Evolutionary conservation across 2,113 vertebrate species (phyloP).

Genomic region (Globicephala melas): DNA sequence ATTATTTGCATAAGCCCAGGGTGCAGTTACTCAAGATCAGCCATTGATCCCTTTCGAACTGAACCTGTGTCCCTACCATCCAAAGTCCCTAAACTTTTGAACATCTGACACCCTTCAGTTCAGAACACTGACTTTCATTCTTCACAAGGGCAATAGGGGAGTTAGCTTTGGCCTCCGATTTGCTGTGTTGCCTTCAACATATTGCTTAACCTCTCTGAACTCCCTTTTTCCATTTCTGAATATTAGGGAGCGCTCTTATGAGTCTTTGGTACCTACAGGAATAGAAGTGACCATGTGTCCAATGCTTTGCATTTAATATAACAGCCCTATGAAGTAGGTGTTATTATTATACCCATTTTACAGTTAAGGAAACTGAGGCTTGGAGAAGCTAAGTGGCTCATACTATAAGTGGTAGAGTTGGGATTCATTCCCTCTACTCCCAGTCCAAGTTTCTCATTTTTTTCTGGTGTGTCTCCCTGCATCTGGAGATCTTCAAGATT

Average conservation of each 20-base stretch:
- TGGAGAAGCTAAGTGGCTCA: not conserved
- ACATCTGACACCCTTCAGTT: not conserved
- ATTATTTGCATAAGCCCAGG: not conserved
- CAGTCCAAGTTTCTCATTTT: not conserved
- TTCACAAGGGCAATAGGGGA: not conserved
- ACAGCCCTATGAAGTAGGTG: not conserved
- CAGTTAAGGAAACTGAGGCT: not conserved
- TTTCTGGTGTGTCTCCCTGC: not conserved
- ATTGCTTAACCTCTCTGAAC: not conserved
- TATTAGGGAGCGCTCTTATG: not conserved
- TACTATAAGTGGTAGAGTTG: not conserved
- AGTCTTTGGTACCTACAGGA: not conserved
- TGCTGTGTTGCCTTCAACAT: not conserved
- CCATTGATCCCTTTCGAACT: not conserved
- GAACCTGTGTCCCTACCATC: not conserved
- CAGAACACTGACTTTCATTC: not conserved
- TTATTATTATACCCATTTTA: not conserved
- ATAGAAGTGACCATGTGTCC: not conserved
- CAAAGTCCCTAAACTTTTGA: not conserved
- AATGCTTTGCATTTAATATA: not conserved
- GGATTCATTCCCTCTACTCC: not conserved
- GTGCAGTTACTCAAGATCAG: not conserved
- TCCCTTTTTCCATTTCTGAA: not conserved
- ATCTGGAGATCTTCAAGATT: not conserved
- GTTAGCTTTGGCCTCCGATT: not conserved